Evolutionary conservation across 2,113 vertebrate species (phyloP), one percentile per base, ranked within the genome.

Genomic region (Vulpes lagopus): DNA sequence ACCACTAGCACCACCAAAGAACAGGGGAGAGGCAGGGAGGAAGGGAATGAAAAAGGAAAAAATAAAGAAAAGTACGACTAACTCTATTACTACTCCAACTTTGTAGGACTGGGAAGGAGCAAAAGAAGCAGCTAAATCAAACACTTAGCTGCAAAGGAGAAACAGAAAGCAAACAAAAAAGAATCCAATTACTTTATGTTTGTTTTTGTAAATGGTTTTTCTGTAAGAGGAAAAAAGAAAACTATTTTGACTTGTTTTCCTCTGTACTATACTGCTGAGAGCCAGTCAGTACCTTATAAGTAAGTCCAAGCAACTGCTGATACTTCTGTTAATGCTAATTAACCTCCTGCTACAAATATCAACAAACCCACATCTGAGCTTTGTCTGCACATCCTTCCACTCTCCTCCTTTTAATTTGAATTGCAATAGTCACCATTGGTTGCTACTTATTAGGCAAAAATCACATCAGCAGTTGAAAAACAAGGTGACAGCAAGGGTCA

Each of bases 141-240:
- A 98, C 96, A 98, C 92, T 98, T 98, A 97, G 71, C 89, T 92
- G 84, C 71, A 98, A 97, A 98, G 92, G 20, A 98, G 94, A 93
- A 91, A 97, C 97, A 97, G 73, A 98, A 98, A 98, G 91, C 92
- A 98, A 98, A 98, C 97, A 98, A 19, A 97, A 96, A 98, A 89
- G 7, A 97, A 98, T 98, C 96, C 96, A 98, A 98, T 98, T 98
- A 98, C 98, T 98, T 98, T 98, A 80, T 98, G 97, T 98, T 98
- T 99, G 98, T 98, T 98, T 98, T 98, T 88, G 91, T 98, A 98
- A 99, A 98, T 97, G 87, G 19, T 94, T 98, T 98, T 98, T 98
- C 95, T 98, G 79, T 92, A 95, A 98, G 90, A 96, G 84, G 73
- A 62, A 83, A 96, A 98, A 93, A 55, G n/a, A 43, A 95, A 97